Percentiles rank a stretch among this genome's conserved stretches.
Evolutionary conservation across 2,113 vertebrate species (phyloP).

Genomic region (Setophaga petechia): DNA sequence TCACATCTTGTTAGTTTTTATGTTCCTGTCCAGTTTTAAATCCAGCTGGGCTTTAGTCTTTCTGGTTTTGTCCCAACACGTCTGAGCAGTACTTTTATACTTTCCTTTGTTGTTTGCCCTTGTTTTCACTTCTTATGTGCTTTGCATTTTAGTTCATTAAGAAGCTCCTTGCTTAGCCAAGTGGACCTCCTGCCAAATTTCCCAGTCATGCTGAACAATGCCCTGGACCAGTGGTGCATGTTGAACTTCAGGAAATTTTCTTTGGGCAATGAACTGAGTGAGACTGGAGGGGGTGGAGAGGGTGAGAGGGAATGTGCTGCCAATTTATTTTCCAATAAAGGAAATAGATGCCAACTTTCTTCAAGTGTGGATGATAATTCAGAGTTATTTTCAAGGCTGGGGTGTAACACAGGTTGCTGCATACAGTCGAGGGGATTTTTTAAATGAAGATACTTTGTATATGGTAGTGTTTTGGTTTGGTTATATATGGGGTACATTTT

Average conservation of each 20-base stretch:
- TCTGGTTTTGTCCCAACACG: slow-evolving; percentile 4
- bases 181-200: slow-evolving; percentile 39
- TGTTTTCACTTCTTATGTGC: slow-evolving; percentile 19
- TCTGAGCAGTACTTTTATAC: slow-evolving; percentile 8
- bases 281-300: background rate
- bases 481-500: background rate
- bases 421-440: background rate
- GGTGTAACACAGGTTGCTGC: background rate
- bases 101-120: background rate
- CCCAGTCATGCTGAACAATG: slow-evolving; percentile 27
- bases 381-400: background rate
- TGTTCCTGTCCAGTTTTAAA: background rate
- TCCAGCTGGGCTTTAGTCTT: slow-evolving; percentile 12
- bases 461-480: background rate
- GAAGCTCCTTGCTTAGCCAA: slow-evolving; percentile 34
- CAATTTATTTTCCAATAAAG: background rate
- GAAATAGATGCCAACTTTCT: background rate
- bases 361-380: background rate
- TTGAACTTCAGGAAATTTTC: slow-evolving; percentile 13
- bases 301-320: background rate
- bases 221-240: slow-evolving; percentile 6
- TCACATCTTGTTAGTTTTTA: background rate
- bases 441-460: background rate
- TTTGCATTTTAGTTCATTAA: slow-evolving; percentile 47
- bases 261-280: background rate